Evolutionary conservation across 1,140 invertebrate species (phyloP), one percentile per base, ranked within the genome.

Genomic region (Acyrthosiphon pisum): DNA sequence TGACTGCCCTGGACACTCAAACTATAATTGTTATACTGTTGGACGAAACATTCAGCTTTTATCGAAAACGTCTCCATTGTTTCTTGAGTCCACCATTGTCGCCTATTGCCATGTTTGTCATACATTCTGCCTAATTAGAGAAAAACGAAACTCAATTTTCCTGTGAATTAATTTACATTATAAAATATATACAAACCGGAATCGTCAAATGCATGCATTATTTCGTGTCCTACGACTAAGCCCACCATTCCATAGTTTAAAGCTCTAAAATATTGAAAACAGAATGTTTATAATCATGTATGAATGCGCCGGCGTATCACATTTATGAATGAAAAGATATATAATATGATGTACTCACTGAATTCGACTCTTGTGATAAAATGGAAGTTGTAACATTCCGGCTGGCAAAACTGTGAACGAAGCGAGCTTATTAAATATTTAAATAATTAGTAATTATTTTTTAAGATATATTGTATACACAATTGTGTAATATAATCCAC

Each of bases 81-180:
- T 30, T 95, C 94, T 94, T 97, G 97, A 9, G 97, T 97, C 98
- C 99, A 99, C 98, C 98, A 99, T 93, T 97, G 96, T 14, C 96
- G 95, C 60, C 97, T 95, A 94, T 98, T 97, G 1, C 98, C 97
- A 93, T 96, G 95, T 94, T 96, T 96, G 94, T 98, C 97, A 93
- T 96, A 94, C 89, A 94, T 90, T 89, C 94, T 83, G 35, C 94
- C 94, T 94, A 56, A 88, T 68, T 14, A 14, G 8, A 90, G 83
- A 81, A 93, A 48, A 60, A 46, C 14, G 41, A 37, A 30, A 48
- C n/a, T 41, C 2, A 53, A 68, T 76, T 76, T 30, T n/a, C 2
- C 30, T 20, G 14, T 7, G 4, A 86, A 46, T n/a, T 44, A 18
- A 26, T 26, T 86, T 46, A 41, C 37, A 83, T n/a, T n/a, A 48